A percentile compares a stretch with the other conserved stretches of the same genome.
phyloP scores from a whole-genome alignment of 2,113 vertebrate species.

The Chaetura pelagica region DNA sequence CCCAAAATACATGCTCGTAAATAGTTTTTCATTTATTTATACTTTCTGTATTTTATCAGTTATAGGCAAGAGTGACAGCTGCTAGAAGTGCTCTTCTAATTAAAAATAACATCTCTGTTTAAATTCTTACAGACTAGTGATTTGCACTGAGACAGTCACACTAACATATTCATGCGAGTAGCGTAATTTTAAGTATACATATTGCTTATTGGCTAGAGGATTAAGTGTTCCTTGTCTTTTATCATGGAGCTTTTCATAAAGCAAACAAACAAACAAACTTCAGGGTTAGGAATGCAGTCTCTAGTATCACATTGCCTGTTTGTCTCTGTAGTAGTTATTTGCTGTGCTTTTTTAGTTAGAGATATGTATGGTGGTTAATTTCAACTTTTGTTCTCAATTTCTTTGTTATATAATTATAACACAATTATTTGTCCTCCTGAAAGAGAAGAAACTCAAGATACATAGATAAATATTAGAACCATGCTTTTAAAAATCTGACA shows the following conservation, averaged over 20 bases:
- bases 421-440: slow-evolving; percentile 70
- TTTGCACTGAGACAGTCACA: background rate
- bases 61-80: background rate
- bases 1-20: too few species aligned
- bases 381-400: slow-evolving; percentile 77
- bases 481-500: slow-evolving; percentile 8
- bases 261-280: slow-evolving; percentile 34
- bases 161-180: background rate
- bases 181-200: background rate
- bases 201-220: background rate
- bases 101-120: background rate
- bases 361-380: slow-evolving; percentile 47
- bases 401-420: slow-evolving; percentile 71
- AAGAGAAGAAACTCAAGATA: slow-evolving; percentile 48
- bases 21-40: background rate
- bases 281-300: slow-evolving; percentile 17
- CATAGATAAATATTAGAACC: slow-evolving; percentile 18
- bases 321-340: background rate
- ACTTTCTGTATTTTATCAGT: background rate
- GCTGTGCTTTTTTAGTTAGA: slow-evolving; percentile 3
- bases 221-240: background rate
- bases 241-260: background rate
- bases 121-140: background rate
- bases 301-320: background rate
- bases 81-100: background rate